Conservation (phyloP, 2,888 invertebrate species). For the Acheta domesticus region DNA sequence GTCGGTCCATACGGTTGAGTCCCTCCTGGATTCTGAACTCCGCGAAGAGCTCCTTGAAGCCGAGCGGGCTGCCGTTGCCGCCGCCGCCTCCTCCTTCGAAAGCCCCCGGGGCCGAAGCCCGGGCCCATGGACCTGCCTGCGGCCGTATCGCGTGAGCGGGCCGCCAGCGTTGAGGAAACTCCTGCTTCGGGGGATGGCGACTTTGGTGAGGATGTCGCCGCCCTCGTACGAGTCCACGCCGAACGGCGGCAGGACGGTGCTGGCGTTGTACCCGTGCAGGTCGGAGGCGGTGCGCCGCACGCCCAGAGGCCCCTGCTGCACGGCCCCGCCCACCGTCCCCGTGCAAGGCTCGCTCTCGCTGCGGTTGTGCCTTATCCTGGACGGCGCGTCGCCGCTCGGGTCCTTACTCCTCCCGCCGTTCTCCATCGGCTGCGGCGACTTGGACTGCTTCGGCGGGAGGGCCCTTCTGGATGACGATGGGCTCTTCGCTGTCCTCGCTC, state of each 20-base stretch:
- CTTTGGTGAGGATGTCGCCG: slow-evolving; percentile 83
- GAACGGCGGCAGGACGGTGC: background rate
- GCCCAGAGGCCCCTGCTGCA: background rate
- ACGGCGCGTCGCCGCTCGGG: slow-evolving; percentile 47
- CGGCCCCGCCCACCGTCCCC: background rate
- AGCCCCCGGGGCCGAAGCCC: slow-evolving; percentile 6
- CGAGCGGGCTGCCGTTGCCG: slow-evolving; percentile 73
- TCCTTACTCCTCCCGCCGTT: slow-evolving; percentile 42
- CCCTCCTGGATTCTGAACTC: slow-evolving; percentile 86
- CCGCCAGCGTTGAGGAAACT: slow-evolving; percentile 82
- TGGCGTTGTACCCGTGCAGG: slow-evolving; percentile 39
- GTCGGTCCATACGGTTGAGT: slow-evolving; percentile 80
- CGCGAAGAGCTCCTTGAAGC: slow-evolving; percentile 82
- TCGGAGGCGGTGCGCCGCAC: slow-evolving; percentile 40
- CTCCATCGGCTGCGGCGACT: too few relatives aligned
- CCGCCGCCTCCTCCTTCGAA: slow-evolving; percentile 23
- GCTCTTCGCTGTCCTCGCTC: slow-evolving; percentile 48
- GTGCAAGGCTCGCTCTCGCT: slow-evolving; percentile 18
- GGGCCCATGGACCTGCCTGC: slow-evolving; percentile 23
- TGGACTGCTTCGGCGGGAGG: background rate
- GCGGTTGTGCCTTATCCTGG: slow-evolving; percentile 36
- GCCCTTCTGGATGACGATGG: slow-evolving; percentile 35
- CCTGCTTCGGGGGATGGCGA: slow-evolving; percentile 79
- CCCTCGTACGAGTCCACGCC: slow-evolving; percentile 67
- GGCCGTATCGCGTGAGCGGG: slow-evolving; percentile 58